A percentile compares a stretch with the other conserved stretches of the same genome.
These are phyloP conservation scores for Bruchidius siliquastri DNA, from an alignment of 2,888 invertebrate species.

Conservation along the genomic window DNA sequence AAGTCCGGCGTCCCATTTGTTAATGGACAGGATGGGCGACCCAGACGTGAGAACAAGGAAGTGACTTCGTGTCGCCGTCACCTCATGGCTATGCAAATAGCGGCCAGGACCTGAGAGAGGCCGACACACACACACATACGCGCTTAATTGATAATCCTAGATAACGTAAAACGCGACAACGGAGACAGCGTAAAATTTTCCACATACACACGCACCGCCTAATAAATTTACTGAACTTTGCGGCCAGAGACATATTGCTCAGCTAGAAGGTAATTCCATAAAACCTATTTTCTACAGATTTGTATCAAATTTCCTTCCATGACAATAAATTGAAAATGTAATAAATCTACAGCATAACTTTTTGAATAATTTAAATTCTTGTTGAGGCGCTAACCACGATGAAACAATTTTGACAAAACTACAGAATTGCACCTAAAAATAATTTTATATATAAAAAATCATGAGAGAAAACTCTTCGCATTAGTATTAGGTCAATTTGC, in stretches of 20 bases:
- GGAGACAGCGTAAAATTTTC: neutral
- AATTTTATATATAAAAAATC: too few species aligned
- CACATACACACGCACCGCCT: neutral
- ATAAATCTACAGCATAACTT: too few species aligned
- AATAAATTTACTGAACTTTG: neutral
- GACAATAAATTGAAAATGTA: too few species aligned
- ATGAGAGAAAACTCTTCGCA: too few species aligned
- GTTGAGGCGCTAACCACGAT: too few species aligned
- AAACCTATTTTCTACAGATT: too few species aligned
- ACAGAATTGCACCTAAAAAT: too few species aligned
- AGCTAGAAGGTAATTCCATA: neutral
- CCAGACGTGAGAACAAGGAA: neutral
- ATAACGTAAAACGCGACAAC: neutral
- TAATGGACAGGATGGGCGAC: neutral
- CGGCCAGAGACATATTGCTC: neutral
- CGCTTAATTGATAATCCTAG: neutral
- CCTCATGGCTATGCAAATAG: neutral
- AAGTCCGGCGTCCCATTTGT: neutral
- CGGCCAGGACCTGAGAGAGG: neutral
- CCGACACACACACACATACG: neutral
- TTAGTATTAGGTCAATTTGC: too few species aligned
- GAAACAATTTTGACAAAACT: too few species aligned
- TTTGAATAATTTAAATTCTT: too few species aligned
- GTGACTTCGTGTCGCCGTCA: neutral
- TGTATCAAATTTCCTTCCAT: too few species aligned